Conservation (phyloP, 2,797 vertebrate species). For the Amazona finschi region DNA sequence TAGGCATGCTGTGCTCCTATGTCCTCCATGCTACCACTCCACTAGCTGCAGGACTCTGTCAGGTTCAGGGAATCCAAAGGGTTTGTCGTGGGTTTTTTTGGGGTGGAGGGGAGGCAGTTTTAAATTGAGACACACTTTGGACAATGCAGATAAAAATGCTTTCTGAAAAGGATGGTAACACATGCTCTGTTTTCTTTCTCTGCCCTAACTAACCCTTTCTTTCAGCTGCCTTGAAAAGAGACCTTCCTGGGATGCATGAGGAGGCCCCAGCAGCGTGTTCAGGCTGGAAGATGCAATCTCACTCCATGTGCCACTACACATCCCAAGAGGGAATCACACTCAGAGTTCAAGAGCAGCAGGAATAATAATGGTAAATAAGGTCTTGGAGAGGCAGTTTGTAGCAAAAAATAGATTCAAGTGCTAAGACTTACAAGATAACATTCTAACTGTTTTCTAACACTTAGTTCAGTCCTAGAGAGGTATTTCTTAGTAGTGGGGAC, state of each 20-base stretch:
- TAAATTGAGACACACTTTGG: background rate
- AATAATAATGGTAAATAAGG: background rate
- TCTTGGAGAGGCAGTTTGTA: background rate
- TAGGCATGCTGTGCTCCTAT: background rate
- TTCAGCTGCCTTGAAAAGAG: background rate
- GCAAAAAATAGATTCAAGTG: background rate
- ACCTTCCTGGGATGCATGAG: too few relatives aligned
- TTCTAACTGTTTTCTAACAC: background rate
- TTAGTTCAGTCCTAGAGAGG: background rate
- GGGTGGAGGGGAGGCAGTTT: background rate
- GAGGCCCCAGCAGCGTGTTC: accelerated
- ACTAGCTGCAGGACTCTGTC: background rate
- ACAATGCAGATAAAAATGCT: background rate
- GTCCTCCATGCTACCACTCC: background rate
- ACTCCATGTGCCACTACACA: background rate
- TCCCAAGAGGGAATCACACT: background rate
- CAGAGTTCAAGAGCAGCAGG: background rate
- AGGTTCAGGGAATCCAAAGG: background rate
- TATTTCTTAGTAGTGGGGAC: background rate
- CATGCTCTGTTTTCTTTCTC: background rate
- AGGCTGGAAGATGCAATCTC: background rate
- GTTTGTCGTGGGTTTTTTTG: background rate
- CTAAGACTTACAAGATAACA: background rate
- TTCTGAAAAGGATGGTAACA: background rate
- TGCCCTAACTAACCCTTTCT: background rate